These are phyloP conservation scores for Myotis yumanensis DNA, from an alignment of 2,113 vertebrate genomes.

Conservation along the genomic window DNA sequence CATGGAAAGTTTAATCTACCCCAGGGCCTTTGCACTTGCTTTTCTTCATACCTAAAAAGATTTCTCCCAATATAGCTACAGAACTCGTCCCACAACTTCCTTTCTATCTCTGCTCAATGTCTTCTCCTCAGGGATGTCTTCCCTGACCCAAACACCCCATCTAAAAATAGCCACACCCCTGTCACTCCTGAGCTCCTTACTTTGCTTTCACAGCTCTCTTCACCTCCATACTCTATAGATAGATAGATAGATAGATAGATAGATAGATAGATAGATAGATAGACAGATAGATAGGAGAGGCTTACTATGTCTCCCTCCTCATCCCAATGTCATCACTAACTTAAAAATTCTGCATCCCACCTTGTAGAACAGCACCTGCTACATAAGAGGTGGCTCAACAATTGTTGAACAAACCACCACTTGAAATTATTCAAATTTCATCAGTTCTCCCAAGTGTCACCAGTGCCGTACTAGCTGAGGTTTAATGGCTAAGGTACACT, in stretches of 20 bases:
- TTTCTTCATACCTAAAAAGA: not conserved
- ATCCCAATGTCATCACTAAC: not conserved
- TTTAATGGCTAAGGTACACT: not conserved
- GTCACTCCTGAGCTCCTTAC: not conserved
- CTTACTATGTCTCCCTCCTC: not conserved
- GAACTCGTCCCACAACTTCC: not conserved
- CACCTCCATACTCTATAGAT: not conserved
- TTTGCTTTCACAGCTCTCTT: not conserved
- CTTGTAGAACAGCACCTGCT: not conserved
- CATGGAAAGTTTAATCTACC: not conserved
- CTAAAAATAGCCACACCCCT: not conserved
- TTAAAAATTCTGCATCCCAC: not conserved
- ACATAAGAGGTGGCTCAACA: not conserved
- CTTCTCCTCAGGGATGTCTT: not conserved
- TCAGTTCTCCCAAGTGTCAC: not conserved
- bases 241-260: not conserved
- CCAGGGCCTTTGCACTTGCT: not conserved
- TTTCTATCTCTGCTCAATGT: not conserved
- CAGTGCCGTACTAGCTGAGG: not conserved
- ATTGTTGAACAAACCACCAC: not conserved
- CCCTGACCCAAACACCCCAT: not conserved
- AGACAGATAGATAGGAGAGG: too few relatives aligned
- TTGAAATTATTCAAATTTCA: conserved; percentile 3
- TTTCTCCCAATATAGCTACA: not conserved
- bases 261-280: not conserved